A percentile compares a stretch with the other conserved stretches of the same genome.
These are phyloP conservation scores for Drosophila mettleri DNA, from an alignment of 2,888 invertebrate species.

Conservation along the genomic window DNA sequence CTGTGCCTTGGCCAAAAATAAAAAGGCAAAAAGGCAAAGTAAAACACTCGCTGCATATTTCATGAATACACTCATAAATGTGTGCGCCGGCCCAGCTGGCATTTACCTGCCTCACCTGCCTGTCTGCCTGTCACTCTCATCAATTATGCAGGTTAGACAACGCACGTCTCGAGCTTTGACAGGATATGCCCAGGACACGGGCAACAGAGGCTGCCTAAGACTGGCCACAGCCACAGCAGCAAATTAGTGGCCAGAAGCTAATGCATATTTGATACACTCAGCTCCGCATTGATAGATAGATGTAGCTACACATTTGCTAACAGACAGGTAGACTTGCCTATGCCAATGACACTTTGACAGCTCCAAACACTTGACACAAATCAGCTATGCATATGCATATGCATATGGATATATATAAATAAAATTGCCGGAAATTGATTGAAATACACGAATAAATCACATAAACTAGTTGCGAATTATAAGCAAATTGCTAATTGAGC, in stretches of 20 bases:
- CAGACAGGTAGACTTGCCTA: background rate
- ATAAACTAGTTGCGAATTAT: background rate
- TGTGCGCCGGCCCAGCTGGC: background rate
- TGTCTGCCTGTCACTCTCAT: conserved; percentile 33
- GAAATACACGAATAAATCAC: conserved; percentile 9
- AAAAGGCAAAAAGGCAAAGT: background rate
- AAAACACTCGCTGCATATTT: conserved; percentile 42
- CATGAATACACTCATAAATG: conserved; percentile 35
- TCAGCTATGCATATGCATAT: conserved; percentile 13
- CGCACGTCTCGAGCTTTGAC: conserved; percentile 12
- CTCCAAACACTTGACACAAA: conserved; percentile 44
- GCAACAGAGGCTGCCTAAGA: background rate
- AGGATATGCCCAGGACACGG: conserved; percentile 4
- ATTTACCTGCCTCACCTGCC: background rate
- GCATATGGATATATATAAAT: conserved; percentile 14
- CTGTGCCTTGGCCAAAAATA: conserved; percentile 5
- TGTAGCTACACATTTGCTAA: conserved; percentile 4
- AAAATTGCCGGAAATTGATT: conserved; percentile 32
- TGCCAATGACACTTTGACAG: conserved; percentile 59
- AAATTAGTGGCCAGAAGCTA: conserved; percentile 25
- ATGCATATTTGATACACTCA: conserved; percentile 47
- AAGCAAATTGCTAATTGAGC: background rate
- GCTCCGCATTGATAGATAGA: conserved; percentile 29
- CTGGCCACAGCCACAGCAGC: conserved; percentile 4
- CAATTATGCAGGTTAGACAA: conserved; percentile 43